These are phyloP conservation scores for Accipiter cooperii DNA, from an alignment of 2,113 vertebrate species.

Conservation along the genomic window DNA sequence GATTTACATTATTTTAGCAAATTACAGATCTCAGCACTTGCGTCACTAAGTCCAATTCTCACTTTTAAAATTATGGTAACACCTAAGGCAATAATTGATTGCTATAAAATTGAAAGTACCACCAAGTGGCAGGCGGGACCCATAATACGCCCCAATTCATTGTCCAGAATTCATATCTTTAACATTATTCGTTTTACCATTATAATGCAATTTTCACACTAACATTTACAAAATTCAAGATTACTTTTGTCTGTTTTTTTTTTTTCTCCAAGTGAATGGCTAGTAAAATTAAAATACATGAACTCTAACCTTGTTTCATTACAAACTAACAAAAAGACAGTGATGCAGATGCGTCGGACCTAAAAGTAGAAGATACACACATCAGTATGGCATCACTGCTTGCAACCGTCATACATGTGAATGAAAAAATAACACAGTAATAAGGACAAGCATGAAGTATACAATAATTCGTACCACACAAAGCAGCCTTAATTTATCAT, in stretches of 20 bases:
- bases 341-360: not conserved
- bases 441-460: not conserved
- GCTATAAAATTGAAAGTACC: not conserved
- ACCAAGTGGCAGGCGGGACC: not conserved
- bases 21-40: not conserved
- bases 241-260: not conserved
- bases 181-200: not conserved
- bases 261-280: not conserved
- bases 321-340: not conserved
- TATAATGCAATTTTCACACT: not conserved
- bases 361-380: not conserved
- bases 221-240: not conserved
- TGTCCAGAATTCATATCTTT: not conserved
- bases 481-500: not conserved
- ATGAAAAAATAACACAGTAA: not conserved
- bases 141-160: not conserved
- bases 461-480: not conserved
- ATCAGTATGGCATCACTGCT: not conserved
- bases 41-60: not conserved
- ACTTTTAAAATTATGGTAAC: not conserved
- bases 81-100: not conserved
- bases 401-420: fast-evolving
- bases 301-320: not conserved
- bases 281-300: not conserved
- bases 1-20: not conserved